These are phyloP conservation scores for Tiliacea aurago DNA, from an alignment of 2,888 invertebrate species.

Conservation along the genomic window DNA sequence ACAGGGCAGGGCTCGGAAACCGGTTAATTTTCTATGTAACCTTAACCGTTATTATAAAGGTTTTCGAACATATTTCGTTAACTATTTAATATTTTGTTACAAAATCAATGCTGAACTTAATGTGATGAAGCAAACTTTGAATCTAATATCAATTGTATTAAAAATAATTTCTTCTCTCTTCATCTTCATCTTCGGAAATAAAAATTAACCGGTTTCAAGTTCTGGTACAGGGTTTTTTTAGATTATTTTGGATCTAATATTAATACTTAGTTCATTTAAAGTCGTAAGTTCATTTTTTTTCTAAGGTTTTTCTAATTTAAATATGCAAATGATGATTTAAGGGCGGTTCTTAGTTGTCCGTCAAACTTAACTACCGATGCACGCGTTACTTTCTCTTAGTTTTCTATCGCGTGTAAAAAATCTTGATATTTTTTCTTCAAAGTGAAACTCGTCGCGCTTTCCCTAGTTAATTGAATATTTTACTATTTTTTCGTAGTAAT, in stretches of 20 bases:
- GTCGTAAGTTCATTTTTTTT: background rate
- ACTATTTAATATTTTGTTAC: no score
- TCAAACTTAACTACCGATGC: slow-evolving; percentile 49
- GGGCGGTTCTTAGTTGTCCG: slow-evolving; percentile 71
- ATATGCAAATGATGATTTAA: slow-evolving; percentile 46
- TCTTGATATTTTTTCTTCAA: slow-evolving; percentile 87
- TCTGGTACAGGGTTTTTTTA: background rate
- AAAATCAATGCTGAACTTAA: no score
- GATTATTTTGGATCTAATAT: slow-evolving; percentile 6
- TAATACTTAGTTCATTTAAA: background rate
- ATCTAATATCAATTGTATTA: no score
- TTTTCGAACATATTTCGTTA: no score
- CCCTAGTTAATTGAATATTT: slow-evolving; percentile 87
- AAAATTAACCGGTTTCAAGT: no score
- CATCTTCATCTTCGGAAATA: no score
- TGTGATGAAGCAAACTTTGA: no score
- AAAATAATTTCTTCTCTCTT: no score
- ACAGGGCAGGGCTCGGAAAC: no score
- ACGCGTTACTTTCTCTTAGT: slow-evolving; percentile 80
- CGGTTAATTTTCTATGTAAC: no score
- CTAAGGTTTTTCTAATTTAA: background rate
- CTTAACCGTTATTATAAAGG: no score
- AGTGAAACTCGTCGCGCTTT: slow-evolving; percentile 87
- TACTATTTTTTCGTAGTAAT: slow-evolving; percentile 83
- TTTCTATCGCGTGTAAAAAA: slow-evolving; percentile 89